Evolutionary conservation across 2,888 invertebrate species (phyloP).

Genomic region (Hyles lineata): DNA sequence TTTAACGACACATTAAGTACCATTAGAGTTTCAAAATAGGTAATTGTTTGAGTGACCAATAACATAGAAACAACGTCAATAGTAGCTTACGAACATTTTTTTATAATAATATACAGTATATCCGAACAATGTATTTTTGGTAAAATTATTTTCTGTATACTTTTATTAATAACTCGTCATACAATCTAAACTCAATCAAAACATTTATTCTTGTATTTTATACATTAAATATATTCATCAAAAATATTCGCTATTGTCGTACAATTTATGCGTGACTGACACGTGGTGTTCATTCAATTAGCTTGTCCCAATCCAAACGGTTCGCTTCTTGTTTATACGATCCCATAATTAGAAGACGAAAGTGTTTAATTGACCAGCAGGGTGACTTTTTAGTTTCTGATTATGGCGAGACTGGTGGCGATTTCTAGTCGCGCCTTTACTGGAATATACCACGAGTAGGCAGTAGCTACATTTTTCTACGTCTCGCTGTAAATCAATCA

Average conservation of each 20-base stretch:
- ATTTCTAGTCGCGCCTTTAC: slow-evolving; percentile 31
- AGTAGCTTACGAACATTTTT: too few species aligned
- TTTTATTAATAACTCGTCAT: too few species aligned
- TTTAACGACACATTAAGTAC: not conserved
- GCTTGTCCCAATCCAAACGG: slow-evolving; percentile 42
- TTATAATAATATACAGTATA: too few species aligned
- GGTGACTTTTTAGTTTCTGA: slow-evolving; percentile 55
- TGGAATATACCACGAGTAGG: not conserved
- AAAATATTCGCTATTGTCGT: not conserved
- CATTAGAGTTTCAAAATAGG: not conserved
- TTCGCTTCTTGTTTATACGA: slow-evolving; percentile 39
- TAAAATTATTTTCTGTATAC: too few species aligned
- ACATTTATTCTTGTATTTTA: too few species aligned
- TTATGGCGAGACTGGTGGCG: slow-evolving; percentile 40
- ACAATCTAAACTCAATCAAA: too few species aligned
- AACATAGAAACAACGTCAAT: not conserved
- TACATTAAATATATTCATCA: too few species aligned
- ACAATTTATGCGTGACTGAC: not conserved
- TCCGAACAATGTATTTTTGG: too few species aligned
- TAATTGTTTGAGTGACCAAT: not conserved
- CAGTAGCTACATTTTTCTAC: slow-evolving; percentile 22
- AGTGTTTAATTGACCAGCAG: slow-evolving; percentile 57
- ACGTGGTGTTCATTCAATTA: slow-evolving; percentile 42
- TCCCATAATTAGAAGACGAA: slow-evolving; percentile 55
- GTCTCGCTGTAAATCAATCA: slow-evolving; percentile 55